phyloP scores from a whole-genome alignment of 2,113 vertebrate species.

The Dendropsophus ebraccatus region DNA sequence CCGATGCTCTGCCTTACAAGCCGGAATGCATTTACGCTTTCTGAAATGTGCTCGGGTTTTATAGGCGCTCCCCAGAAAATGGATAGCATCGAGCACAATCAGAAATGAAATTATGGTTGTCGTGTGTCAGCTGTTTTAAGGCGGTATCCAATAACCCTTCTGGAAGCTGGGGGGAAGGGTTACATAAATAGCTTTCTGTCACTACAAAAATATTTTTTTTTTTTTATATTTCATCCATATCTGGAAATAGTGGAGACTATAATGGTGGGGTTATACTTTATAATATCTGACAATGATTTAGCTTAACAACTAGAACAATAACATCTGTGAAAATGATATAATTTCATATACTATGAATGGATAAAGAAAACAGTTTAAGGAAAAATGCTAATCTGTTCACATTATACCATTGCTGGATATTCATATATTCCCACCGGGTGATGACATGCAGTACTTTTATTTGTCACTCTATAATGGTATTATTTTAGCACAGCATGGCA shows the following conservation, averaged over 20 bases:
- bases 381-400: too few relatives aligned
- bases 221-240: neutral
- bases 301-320: neutral
- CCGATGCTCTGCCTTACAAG: conserved; percentile 38
- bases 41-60: conserved; percentile 46
- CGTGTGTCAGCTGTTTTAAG: conserved; percentile 6
- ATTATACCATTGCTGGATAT: too few relatives aligned
- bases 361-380: too few relatives aligned
- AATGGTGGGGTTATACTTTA: neutral
- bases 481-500: too few relatives aligned
- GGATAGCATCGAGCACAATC: conserved; percentile 26
- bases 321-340: neutral
- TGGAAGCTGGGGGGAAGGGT: neutral
- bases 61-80: conserved; percentile 43
- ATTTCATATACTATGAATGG: too few relatives aligned
- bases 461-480: too few relatives aligned
- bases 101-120: conserved; percentile 38
- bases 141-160: conserved; percentile 26
- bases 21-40: conserved; percentile 49
- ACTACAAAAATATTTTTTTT: neutral
- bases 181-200: neutral
- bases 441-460: too few relatives aligned
- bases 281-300: neutral
- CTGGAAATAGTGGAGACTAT: neutral
- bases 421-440: too few relatives aligned